Conservation (phyloP, 2,888 invertebrate species). For the Amblyteles armatorius region DNA sequence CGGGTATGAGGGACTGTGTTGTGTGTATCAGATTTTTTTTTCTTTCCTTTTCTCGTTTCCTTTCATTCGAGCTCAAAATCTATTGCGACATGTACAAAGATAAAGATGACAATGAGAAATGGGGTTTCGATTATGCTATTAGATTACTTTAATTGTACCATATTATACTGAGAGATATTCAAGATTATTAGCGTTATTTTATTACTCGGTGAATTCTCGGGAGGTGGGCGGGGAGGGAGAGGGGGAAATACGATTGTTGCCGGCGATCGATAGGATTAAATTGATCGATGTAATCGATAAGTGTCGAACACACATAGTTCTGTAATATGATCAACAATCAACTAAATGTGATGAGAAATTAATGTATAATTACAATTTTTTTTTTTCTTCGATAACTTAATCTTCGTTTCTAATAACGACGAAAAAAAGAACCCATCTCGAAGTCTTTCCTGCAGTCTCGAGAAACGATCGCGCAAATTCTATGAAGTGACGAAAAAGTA, state of each 20-base stretch:
- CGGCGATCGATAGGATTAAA: constrained; percentile 73
- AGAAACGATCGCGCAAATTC: constrained; percentile 45
- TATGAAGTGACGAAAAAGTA: constrained; percentile 16
- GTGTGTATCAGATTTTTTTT: constrained; percentile 20
- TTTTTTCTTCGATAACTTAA: constrained; percentile 16
- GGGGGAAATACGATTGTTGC: constrained; percentile 72
- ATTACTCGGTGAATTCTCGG: constrained; percentile 77
- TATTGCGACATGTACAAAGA: constrained; percentile 71
- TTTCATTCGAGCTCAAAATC: constrained; percentile 65
- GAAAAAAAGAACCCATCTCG: constrained; percentile 36
- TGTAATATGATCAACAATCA: constrained; percentile 17
- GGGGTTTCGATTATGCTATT: constrained; percentile 78
- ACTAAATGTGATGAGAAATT: constrained; percentile 28
- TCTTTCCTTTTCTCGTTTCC: constrained; percentile 20
- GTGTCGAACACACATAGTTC: constrained; percentile 2
- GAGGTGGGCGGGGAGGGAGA: background rate
- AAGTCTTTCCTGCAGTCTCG: constrained; percentile 65
- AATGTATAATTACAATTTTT: constrained; percentile 22
- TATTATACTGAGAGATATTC: constrained; percentile 79
- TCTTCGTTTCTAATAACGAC: constrained; percentile 17
- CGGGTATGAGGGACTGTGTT: constrained; percentile 24
- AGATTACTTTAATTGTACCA: constrained; percentile 79
- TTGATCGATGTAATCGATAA: constrained; percentile 17
- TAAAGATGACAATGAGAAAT: constrained; percentile 48
- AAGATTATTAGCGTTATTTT: constrained; percentile 78